Percentiles rank a stretch among this genome's conserved stretches.
Evolutionary conservation across 2,797 vertebrate genomes (phyloP).

Genomic region (Passerculus sandwichensis): DNA sequence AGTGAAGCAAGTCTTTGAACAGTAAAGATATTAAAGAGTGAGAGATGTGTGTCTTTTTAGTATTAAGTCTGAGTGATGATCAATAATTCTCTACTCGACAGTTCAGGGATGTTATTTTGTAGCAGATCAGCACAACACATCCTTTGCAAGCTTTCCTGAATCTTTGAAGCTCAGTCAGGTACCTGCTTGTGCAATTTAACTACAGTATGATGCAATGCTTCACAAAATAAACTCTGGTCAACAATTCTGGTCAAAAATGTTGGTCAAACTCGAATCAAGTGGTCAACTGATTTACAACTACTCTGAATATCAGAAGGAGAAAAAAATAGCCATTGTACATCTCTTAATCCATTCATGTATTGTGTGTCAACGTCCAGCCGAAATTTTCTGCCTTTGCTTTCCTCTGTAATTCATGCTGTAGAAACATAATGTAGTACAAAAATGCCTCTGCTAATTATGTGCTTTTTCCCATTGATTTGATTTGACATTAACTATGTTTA

Average conservation of each 20-base stretch:
- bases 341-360: background rate
- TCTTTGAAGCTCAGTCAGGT: background rate
- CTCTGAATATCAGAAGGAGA: background rate
- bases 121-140: background rate
- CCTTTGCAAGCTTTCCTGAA: background rate
- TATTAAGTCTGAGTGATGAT: constrained; percentile 4
- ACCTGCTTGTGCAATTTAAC: background rate
- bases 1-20: constrained; percentile 9
- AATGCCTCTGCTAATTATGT: background rate
- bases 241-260: background rate
- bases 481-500: background rate
- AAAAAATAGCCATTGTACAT: background rate
- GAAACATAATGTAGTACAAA: background rate
- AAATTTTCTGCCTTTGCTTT: background rate
- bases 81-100: background rate
- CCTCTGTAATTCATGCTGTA: background rate
- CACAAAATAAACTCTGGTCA: background rate
- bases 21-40: background rate
- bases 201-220: background rate
- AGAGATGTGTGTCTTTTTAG: background rate
- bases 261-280: background rate
- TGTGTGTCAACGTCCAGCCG: background rate
- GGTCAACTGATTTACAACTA: background rate
- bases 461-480: background rate
- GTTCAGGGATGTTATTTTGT: background rate